phyloP scores from a whole-genome alignment of 2,113 vertebrate genomes.

The Lepus americanus region DNA sequence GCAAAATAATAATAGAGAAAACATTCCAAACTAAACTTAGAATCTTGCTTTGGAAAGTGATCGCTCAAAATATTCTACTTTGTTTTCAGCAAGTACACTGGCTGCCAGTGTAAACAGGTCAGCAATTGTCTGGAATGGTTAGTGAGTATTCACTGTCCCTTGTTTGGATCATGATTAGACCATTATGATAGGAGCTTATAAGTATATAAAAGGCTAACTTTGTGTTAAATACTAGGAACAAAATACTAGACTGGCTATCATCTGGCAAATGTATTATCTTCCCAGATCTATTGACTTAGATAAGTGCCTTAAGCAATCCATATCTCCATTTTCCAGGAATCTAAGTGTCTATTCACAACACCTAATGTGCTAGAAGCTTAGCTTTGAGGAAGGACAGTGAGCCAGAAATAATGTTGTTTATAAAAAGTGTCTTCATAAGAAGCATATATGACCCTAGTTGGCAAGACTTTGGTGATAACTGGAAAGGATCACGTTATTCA shows the following conservation, averaged over 20 bases:
- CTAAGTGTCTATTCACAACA: background rate
- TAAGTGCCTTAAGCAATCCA: constrained; percentile 1
- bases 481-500: background rate
- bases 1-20: constrained; percentile 57
- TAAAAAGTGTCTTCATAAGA: background rate
- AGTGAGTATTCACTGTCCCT: background rate
- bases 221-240: constrained; percentile 48
- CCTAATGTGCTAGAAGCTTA: background rate
- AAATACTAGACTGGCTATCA: constrained; percentile 29
- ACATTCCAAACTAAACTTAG: constrained; percentile 65
- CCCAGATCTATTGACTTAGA: background rate
- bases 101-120: background rate
- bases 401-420: background rate
- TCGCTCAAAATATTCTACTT: constrained; percentile 34
- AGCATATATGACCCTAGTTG: background rate
- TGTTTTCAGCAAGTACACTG: constrained; percentile 16
- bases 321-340: constrained; percentile 1
- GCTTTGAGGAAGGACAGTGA: background rate
- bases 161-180: background rate
- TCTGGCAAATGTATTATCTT: background rate
- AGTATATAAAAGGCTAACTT: background rate
- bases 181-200: background rate
- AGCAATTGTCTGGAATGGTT: constrained; percentile 1
- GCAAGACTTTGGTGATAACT: background rate
- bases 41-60: constrained; percentile 57